These are phyloP conservation scores for Prosapia bicincta DNA, from an alignment of 2,888 invertebrate genomes.

Conservation along the genomic window DNA sequence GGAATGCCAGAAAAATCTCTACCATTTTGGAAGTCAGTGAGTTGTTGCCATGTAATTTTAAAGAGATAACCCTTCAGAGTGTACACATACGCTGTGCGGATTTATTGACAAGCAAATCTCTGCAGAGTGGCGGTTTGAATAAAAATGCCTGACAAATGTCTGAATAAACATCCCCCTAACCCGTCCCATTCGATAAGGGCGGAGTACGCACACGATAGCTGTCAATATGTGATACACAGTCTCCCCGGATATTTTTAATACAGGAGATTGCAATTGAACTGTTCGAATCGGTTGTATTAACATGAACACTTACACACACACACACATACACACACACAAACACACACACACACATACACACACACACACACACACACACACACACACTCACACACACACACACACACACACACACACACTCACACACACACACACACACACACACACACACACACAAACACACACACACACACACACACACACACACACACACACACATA, in stretches of 20 bases:
- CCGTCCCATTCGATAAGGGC: neutral
- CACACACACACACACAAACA: constrained; percentile 3
- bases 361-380: constrained; percentile 3
- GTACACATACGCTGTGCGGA: no score
- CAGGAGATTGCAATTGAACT: neutral
- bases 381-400: constrained; percentile 3
- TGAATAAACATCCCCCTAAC: neutral
- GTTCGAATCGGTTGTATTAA: neutral
- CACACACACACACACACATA: constrained; percentile 2
- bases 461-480: constrained; percentile 5
- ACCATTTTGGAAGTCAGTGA: no score
- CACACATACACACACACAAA: neutral
- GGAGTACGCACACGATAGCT: neutral
- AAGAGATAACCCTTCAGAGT: no score
- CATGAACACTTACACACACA: neutral
- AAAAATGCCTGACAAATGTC: neutral
- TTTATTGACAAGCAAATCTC: no score
- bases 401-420: neutral
- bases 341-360: constrained; percentile 1
- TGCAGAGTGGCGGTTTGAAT: no score
- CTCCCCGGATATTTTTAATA: neutral
- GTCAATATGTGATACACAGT: neutral
- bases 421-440: constrained; percentile 5
- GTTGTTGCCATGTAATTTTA: no score
- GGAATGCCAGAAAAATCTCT: no score